Percentiles rank a stretch among this genome's conserved stretches.
Conservation (phyloP, 2,113 vertebrate genomes). For the Cololabis saira region DNA sequence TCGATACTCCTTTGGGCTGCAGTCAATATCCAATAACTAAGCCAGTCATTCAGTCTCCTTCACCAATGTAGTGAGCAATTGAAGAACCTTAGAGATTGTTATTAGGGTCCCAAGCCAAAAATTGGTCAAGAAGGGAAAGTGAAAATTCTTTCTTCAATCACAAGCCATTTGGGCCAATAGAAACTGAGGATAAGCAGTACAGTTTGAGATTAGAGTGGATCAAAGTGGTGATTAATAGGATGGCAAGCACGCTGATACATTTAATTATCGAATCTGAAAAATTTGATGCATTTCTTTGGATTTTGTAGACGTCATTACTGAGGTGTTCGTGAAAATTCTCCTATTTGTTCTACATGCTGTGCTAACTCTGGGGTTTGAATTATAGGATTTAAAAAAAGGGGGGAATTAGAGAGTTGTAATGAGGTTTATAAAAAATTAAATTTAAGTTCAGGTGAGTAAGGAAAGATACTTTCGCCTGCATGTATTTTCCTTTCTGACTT, state of each 20-base stretch:
- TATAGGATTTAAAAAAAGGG: neutral
- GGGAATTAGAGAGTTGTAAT: slow-evolving; percentile 1
- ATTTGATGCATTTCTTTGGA: slow-evolving; percentile 55
- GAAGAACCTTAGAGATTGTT: slow-evolving; percentile 25
- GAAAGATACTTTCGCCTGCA: slow-evolving; percentile 17
- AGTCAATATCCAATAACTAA: slow-evolving; percentile 36
- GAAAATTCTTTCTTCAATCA: slow-evolving; percentile 27
- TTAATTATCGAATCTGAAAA: slow-evolving; percentile 57
- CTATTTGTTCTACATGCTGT: neutral
- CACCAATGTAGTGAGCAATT: slow-evolving; percentile 20
- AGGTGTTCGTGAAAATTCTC: slow-evolving; percentile 29
- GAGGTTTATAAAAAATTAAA: slow-evolving; percentile 11
- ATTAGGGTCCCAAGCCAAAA: slow-evolving; percentile 30
- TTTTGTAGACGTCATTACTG: slow-evolving; percentile 1
- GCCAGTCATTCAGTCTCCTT: slow-evolving; percentile 29
- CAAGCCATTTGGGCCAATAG: slow-evolving; percentile 38
- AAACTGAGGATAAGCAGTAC: slow-evolving; percentile 53
- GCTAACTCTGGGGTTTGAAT: slow-evolving; percentile 11
- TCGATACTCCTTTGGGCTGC: slow-evolving; percentile 29
- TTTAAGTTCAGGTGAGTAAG: slow-evolving; percentile 3
- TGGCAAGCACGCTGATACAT: slow-evolving; percentile 58
- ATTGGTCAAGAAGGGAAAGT: slow-evolving; percentile 36
- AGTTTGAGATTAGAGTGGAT: slow-evolving; percentile 66
- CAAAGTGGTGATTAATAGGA: slow-evolving; percentile 71
- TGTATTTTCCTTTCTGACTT: slow-evolving; percentile 19